Base-by-base conservation (phyloP, 2,797 vertebrate species). In the Danio albolineatus region DNA sequence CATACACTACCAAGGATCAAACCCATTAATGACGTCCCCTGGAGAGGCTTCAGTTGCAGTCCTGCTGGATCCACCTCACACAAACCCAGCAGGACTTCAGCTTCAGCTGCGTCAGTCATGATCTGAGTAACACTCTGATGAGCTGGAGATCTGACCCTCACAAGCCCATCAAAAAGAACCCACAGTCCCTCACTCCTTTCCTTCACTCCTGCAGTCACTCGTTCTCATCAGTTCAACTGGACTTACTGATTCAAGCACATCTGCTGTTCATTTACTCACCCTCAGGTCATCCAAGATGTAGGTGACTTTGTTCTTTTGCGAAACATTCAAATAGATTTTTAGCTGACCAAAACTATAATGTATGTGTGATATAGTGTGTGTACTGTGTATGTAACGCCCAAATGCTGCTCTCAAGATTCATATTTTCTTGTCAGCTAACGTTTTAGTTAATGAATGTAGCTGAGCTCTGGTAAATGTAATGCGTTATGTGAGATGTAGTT, bases 21-120 rank as follows among this genome's bases (percentile, higher is more conserved):
- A 48, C n/a, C 21, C 46, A 81, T 79, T 86, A 73, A 73, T 78
- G 53, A 57, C 38, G 49, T 57, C 39, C 77, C 70, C 73, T 60
- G 28, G 62, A 44, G 65, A 70, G 38, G 57, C 10, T 3, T 10
- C 43, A 39, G 57, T 38, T 41, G 17, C 38, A 36, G 46, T 28
- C 13, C 51, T 76, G 38, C 54, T 64, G 39, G 38, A 56, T 76
- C 13, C 60, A 54, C 38, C 60, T 54, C 36, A 28, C 74, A 76
- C 28, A 36, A 64, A 43, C 60, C 53, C 74, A 77, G 62, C 64
- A 38, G 75, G 62, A 9, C 8, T 43, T 44, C 38, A 56, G 1
- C 39, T 70, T 9, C 51, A 7, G 3, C 28, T 28, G 28, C 65
- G 66, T 72, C 41, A 67, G 62, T 56, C 7, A 4, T 64, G 28